Base-by-base conservation (phyloP, 1,140 invertebrate species). In the Neodiprion fabricii region DNA sequence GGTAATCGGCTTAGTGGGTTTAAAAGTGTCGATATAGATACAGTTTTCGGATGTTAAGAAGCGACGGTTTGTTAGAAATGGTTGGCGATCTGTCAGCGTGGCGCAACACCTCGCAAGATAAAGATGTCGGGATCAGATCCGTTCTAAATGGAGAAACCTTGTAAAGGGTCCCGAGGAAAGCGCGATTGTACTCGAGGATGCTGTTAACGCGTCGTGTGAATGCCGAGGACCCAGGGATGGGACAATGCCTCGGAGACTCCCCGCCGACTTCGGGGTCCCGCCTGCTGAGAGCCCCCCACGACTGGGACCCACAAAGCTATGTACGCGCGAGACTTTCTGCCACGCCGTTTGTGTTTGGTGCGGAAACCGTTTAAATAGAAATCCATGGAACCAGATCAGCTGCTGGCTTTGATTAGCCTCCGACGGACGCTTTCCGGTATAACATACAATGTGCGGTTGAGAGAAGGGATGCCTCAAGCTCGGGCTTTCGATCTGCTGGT, bases 191-290 rank as follows among this genome's bases (percentile, higher is more conserved):
- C 53, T 61, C 78, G 77, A 78, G 77, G 77, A 79, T 75, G 80
- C 75, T 81, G 79, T 80, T 79, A 80, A 81, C 77, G 78, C 78
- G 80, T 78, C 80, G 79, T 77, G 80, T 78, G 81, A 82, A 80
- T 81, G 76, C 80, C 80, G 81, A 81, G 11, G 53, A 82, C 78
- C 73, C 77, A 80, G 79, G 75, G 75, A 79, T 75, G 78, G 77
- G 75, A 80, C 79, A 82, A 82, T 82, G 77, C 79, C 11, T 68
- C 72, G 17, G 67, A 40, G 79, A 81, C 80, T 76, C 78, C 81
- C 80, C 76, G 71, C 53, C 53, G 53, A 78, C 23, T 80, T 73
- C 72, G 66, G 72, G 65, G 75, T 72, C 78, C 78, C 80, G 79
- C 78, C 81, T 75, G 80, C 77, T 77, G 81, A 79, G 79, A 80